These are phyloP conservation scores for Kradibia gibbosae DNA, from an alignment of 1,140 invertebrate genomes.

Conservation along the genomic window DNA sequence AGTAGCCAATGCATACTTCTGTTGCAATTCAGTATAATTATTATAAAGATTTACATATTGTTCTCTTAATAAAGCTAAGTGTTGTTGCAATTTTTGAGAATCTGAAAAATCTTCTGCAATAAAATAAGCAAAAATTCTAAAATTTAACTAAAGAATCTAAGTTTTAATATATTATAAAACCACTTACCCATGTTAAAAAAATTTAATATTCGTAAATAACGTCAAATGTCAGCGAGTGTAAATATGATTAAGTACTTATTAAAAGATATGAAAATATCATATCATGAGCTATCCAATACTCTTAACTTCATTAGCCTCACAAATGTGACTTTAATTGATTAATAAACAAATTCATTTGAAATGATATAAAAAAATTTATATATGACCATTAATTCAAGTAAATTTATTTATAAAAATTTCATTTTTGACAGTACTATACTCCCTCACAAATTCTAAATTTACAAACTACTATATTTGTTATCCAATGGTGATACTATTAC, in stretches of 20 bases:
- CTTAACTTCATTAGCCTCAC: neutral
- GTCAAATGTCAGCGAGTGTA: constrained; percentile 25
- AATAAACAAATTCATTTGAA: constrained; percentile 6
- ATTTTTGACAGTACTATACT: constrained; percentile 47
- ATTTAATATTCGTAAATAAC: constrained; percentile 3
- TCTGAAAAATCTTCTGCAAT: constrained; percentile 58
- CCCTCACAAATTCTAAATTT: constrained; percentile 15
- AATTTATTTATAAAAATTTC: constrained; percentile 26
- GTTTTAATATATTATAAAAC: neutral
- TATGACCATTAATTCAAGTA: neutral
- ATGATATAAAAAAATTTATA: neutral
- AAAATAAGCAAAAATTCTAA: neutral
- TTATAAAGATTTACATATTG: constrained; percentile 93
- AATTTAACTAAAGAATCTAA: neutral
- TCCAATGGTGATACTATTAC: no score
- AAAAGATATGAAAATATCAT: constrained; percentile 36
- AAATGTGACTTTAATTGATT: neutral
- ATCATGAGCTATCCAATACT: neutral
- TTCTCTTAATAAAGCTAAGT: constrained; percentile 87
- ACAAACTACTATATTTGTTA: neutral
- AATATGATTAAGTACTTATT: constrained; percentile 23
- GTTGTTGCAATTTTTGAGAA: constrained; percentile 85
- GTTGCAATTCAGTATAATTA: constrained; percentile 86
- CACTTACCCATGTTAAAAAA: constrained; percentile 37
- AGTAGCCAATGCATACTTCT: constrained; percentile 84